Evolutionary conservation across 2,113 vertebrate species (phyloP).

Genomic region (Eupsittula cactorum): DNA sequence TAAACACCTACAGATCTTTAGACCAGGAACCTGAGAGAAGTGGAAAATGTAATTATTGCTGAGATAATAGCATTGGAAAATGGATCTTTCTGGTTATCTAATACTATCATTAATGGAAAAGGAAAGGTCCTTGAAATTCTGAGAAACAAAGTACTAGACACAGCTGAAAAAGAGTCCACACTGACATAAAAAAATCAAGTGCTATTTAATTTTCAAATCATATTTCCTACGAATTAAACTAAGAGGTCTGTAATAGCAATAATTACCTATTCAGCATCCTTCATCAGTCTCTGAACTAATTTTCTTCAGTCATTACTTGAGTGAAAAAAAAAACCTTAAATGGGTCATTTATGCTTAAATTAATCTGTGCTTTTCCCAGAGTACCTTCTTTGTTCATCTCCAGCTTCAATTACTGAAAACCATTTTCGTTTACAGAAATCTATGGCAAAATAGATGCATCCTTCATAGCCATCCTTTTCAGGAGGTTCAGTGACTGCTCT

Average conservation of each 20-base stretch:
- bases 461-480: constrained; percentile 25
- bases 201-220: constrained; percentile 59
- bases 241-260: constrained; percentile 53
- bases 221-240: constrained; percentile 61
- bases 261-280: constrained; percentile 47
- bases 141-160: background rate
- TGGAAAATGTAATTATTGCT: constrained; percentile 27
- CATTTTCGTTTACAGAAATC: constrained; percentile 17
- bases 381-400: constrained; percentile 42
- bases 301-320: constrained; percentile 57
- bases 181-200: constrained; percentile 11
- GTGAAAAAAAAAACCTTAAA: constrained; percentile 25
- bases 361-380: constrained; percentile 29
- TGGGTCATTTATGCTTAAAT: constrained; percentile 57
- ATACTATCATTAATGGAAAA: background rate
- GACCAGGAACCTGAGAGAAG: background rate
- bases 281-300: constrained; percentile 53
- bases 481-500: background rate
- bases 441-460: constrained; percentile 20
- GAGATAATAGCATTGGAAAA: constrained; percentile 31
- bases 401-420: constrained; percentile 52
- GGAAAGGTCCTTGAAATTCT: constrained; percentile 44
- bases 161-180: constrained; percentile 7
- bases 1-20: constrained; percentile 29
- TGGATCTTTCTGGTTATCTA: constrained; percentile 19